phyloP scores from a whole-genome alignment of 2,888 invertebrate species.

The Sarcophaga caerulescens region DNA sequence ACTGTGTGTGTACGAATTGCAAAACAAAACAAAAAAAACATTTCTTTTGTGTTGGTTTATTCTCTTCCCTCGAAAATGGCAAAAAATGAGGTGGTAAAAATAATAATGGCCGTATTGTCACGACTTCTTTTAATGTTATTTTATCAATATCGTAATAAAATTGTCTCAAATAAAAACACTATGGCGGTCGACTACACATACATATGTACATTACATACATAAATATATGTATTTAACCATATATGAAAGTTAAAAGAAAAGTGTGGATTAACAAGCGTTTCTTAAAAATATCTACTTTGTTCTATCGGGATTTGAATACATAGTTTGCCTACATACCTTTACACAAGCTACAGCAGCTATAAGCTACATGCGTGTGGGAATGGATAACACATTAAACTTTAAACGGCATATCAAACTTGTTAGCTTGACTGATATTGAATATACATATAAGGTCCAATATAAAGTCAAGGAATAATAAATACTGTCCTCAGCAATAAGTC shows the following conservation, averaged over 20 bases:
- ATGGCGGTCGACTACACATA: conserved; percentile 4
- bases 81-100: conserved; percentile 55
- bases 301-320: too few species aligned
- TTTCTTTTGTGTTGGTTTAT: conserved; percentile 3
- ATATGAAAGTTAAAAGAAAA: neutral
- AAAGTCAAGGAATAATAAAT: too few species aligned
- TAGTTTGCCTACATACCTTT: too few species aligned
- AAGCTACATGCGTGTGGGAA: too few species aligned
- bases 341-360: too few species aligned
- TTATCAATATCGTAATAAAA: conserved; percentile 77
- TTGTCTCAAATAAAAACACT: conserved; percentile 63
- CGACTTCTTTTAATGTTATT: conserved; percentile 78
- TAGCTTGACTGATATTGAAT: too few species aligned
- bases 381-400: too few species aligned
- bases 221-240: neutral
- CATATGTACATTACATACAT: neutral
- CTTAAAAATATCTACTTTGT: too few species aligned
- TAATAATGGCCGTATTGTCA: conserved; percentile 77
- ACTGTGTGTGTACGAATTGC: conserved; percentile 1
- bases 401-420: too few species aligned
- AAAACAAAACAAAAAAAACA: neutral
- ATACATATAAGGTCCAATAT: too few species aligned
- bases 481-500: too few species aligned
- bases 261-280: neutral
- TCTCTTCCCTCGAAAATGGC: neutral